These are phyloP conservation scores for Limnephilus marmoratus DNA, from an alignment of 2,888 invertebrate genomes.

Conservation along the genomic window DNA sequence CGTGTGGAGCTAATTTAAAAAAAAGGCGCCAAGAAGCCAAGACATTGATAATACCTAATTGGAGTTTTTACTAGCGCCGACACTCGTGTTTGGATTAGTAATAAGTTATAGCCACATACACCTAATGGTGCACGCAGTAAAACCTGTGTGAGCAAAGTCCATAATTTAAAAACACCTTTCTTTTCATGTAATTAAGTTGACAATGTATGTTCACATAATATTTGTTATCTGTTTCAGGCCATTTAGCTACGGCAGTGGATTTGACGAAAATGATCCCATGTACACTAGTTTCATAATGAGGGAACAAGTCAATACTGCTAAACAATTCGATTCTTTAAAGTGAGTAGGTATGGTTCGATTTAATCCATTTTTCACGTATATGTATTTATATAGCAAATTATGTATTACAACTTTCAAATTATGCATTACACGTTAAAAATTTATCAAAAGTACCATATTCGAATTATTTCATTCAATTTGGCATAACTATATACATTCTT, in stretches of 20 bases:
- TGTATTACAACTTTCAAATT: too few species aligned
- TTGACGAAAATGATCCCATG: slow-evolving; percentile 75
- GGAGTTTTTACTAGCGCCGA: too few species aligned
- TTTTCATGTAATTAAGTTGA: background rate
- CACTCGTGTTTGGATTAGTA: background rate
- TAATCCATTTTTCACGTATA: background rate
- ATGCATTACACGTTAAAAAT: too few species aligned
- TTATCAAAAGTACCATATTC: too few species aligned
- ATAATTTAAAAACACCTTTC: background rate
- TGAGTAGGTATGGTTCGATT: slow-evolving; percentile 67
- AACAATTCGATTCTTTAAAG: slow-evolving; percentile 66
- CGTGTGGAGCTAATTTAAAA: too few species aligned
- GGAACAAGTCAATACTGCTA: slow-evolving; percentile 66
- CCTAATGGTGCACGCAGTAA: background rate
- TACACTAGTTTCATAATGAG: slow-evolving; percentile 75
- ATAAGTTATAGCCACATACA: background rate
- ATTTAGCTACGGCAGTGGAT: slow-evolving; percentile 55
- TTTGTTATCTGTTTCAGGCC: slow-evolving; percentile 65
- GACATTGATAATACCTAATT: too few species aligned
- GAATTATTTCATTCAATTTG: too few species aligned
- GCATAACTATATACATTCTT: too few species aligned
- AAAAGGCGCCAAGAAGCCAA: too few species aligned
- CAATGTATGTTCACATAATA: background rate
- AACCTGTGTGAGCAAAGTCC: background rate
- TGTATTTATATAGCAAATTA: too few species aligned